These are phyloP conservation scores for Diadumene lineata DNA, from an alignment of 92 coral and sea anemone genomes.

Conservation along the genomic window DNA sequence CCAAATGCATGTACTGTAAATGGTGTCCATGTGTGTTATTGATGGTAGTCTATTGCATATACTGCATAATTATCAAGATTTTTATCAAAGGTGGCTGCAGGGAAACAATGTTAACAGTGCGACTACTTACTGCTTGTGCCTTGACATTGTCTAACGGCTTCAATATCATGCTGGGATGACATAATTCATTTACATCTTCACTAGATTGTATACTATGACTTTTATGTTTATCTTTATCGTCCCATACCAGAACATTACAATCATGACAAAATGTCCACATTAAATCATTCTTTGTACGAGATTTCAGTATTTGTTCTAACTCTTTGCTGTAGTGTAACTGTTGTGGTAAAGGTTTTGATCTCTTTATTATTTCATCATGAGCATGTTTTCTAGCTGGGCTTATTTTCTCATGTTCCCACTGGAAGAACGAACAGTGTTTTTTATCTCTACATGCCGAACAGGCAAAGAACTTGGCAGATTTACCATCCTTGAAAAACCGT, in stretches of 20 bases:
- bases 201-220: constrained; percentile 49
- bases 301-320: constrained; percentile 25
- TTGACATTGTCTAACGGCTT: constrained; percentile 89
- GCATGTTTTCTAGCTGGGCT: constrained; percentile 68
- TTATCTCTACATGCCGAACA: constrained; percentile 95
- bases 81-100: too few species aligned
- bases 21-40: too few species aligned
- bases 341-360: constrained; percentile 47
- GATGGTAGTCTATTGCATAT: too few species aligned
- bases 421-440: constrained; percentile 89
- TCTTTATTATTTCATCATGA: constrained; percentile 68
- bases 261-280: constrained; percentile 73
- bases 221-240: constrained; percentile 45
- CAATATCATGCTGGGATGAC: constrained; percentile 74
- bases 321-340: constrained; percentile 39
- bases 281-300: constrained; percentile 13
- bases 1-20: too few species aligned
- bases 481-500: constrained; percentile 81
- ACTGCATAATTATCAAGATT: too few species aligned
- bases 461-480: constrained; percentile 76
- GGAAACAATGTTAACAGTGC: too few species aligned
- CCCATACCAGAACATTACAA: constrained; percentile 63
- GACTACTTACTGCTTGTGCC: constrained; percentile 80
- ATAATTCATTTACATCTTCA: constrained; percentile 40
- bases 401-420: constrained; percentile 89